Percentiles rank a stretch among this genome's conserved stretches.
Evolutionary conservation across 2,113 vertebrate species (phyloP).

Genomic region (Todiramphus chloris): DNA sequence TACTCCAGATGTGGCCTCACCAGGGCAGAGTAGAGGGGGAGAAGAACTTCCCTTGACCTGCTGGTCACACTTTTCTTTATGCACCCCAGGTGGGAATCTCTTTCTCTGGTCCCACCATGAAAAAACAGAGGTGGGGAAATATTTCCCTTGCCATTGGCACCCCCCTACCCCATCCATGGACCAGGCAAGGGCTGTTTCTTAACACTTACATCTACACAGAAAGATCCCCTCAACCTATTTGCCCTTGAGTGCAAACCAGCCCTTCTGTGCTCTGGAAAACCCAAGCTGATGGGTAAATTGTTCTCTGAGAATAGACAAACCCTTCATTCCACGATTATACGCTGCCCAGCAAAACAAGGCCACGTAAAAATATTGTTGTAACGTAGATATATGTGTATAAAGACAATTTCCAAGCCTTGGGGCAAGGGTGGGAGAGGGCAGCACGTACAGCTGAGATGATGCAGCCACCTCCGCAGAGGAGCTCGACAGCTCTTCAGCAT

Average conservation of each 20-base stretch:
- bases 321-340: neutral
- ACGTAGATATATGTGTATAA: rapidly evolving
- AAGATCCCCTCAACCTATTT: neutral
- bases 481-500: neutral
- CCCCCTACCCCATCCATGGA: rapidly evolving
- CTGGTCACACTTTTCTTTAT: too few relatives aligned
- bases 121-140: neutral
- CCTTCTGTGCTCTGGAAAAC: neutral
- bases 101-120: neutral
- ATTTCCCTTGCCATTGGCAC: neutral
- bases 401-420: neutral
- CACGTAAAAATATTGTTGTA: neutral
- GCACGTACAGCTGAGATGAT: rapidly evolving
- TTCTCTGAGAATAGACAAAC: neutral
- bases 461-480: neutral
- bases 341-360: neutral
- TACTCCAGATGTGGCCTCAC: too few relatives aligned
- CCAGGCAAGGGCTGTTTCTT: neutral
- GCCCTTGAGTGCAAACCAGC: neutral
- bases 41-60: too few relatives aligned
- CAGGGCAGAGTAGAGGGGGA: too few relatives aligned
- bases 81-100: neutral
- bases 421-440: neutral
- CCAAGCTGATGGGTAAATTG: neutral
- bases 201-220: neutral